Conservation (phyloP, 2,113 vertebrate genomes). For the Lepus americanus region DNA sequence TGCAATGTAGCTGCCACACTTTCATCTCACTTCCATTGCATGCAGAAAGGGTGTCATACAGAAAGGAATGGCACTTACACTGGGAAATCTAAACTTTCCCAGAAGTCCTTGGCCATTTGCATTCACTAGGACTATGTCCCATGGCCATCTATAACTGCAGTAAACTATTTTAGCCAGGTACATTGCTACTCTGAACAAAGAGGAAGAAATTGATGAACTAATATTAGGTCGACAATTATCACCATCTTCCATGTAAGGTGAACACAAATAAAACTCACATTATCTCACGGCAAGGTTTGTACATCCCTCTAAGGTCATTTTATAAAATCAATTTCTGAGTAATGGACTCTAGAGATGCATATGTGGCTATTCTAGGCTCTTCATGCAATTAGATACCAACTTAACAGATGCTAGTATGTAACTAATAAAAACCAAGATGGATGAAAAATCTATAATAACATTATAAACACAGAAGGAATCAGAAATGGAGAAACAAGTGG, state of each 20-base stretch:
- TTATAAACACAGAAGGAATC: background rate
- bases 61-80: background rate
- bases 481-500: background rate
- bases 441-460: background rate
- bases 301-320: background rate
- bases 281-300: background rate
- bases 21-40: background rate
- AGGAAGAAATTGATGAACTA: conserved; percentile 25
- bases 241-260: background rate
- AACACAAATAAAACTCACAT: background rate
- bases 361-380: background rate
- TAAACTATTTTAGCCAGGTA: conserved; percentile 16
- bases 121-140: background rate
- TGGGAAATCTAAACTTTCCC: background rate
- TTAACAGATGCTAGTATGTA: background rate
- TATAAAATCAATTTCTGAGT: conserved; percentile 59
- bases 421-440: conserved; percentile 13
- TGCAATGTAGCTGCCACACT: background rate
- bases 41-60: background rate
- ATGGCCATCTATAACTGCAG: background rate
- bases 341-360: background rate
- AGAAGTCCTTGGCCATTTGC: background rate
- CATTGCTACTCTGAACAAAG: background rate
- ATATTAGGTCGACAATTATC: background rate
- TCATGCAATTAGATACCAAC: background rate